Base-by-base conservation (phyloP, 2,113 vertebrate species). In the Xiphophorus couchianus region DNA sequence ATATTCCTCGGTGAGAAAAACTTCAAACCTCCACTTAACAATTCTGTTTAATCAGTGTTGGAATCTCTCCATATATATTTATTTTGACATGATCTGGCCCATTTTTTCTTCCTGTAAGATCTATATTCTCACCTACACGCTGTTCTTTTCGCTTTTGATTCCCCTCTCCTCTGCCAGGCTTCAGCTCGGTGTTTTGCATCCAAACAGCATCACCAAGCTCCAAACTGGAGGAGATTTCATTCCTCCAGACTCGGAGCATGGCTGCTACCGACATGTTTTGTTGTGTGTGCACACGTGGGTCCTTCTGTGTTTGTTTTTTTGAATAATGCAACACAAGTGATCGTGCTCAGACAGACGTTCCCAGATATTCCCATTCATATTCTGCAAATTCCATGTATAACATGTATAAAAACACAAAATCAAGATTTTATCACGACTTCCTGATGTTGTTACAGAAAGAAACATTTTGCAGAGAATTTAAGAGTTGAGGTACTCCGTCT, bases 21-120 rank as follows among this genome's bases (percentile, higher is more conserved):
- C 93, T 93, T 94, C 91, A 94, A 93, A 93, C 91, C 87, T 93
- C 88, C 88, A 91, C 91, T 95, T 92, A 92, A 92, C 90, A 93
- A 95, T 95, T 95, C 94, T 93, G 94, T 95, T 95, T 95, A 93
- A 94, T 95, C 93, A 94, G 92, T 74, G 84, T 88, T 93, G 91
- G 90, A 93, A 90, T 93, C 85, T 88, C 91, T 93, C 91, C 86
- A 90, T 92, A 94, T 93, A 91, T 92, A 94, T 94, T 89, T 91
- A 92, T 94, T 94, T 94, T 93, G 93, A 94, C 93, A 91, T 86
- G 90, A 93, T 93, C 90, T 93, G 90, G 86, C 89, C 92, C 91
- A 87, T 91, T 94, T 93, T 27, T 63, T 90, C 85, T 80, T 85
- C 83, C 74, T 83, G 86, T 90, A 90, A 86, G 88, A 91, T 90